These are phyloP conservation scores for Drosophila rhopaloa DNA, from an alignment of 1,140 invertebrate species.

Conservation along the genomic window DNA sequence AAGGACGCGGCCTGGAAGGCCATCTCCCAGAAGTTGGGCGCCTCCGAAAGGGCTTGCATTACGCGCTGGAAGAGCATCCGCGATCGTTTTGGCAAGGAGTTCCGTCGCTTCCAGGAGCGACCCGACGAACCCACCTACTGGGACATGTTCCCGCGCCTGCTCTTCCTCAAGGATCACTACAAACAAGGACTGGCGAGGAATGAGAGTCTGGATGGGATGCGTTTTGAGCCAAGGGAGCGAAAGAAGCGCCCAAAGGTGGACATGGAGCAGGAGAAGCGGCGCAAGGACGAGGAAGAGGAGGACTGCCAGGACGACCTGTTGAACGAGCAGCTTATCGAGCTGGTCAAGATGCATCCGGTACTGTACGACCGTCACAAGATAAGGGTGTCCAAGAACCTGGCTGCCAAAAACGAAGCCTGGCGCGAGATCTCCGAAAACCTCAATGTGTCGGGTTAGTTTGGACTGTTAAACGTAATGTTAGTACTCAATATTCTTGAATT, in stretches of 20 bases:
- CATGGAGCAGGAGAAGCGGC: conserved; percentile 25
- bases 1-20: conserved; percentile 77
- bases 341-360: conserved; percentile 73
- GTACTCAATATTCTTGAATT: background rate
- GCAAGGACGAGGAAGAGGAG: conserved; percentile 33
- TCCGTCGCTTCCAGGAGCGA: conserved; percentile 66
- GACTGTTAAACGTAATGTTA: background rate
- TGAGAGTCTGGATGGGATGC: conserved; percentile 62
- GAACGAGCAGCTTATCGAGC: conserved; percentile 65
- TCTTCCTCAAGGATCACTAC: conserved; percentile 77
- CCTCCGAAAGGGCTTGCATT: conserved; percentile 73
- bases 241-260: conserved; percentile 23
- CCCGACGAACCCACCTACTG: conserved; percentile 69
- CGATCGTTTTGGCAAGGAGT: conserved; percentile 77
- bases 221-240: conserved; percentile 59
- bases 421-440: conserved; percentile 64
- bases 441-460: conserved; percentile 59
- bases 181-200: conserved; percentile 65
- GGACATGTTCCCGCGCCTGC: conserved; percentile 74
- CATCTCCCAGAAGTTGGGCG: conserved; percentile 57
- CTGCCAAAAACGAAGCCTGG: conserved; percentile 77
- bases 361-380: conserved; percentile 74
- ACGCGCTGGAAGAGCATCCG: conserved; percentile 79
- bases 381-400: conserved; percentile 74
- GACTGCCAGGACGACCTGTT: conserved; percentile 51